Base-by-base conservation (phyloP, 2,888 invertebrate species). In the Autographa gamma region DNA sequence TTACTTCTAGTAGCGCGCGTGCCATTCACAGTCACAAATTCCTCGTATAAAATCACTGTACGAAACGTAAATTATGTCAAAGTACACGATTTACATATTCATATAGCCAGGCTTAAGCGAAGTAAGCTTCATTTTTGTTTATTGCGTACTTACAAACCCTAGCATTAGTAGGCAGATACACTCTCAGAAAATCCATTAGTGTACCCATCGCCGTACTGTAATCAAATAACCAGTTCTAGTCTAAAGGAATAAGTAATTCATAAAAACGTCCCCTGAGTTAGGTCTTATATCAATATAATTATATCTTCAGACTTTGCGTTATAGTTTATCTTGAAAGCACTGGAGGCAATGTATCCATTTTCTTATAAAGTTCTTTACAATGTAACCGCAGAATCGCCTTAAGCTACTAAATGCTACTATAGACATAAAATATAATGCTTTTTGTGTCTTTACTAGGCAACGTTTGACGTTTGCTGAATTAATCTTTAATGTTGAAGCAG, bases 381-480 rank as follows among this genome's bases (percentile, higher is more conserved):
- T 89, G 89, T 91, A 89, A 91, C 94, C 93, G 88, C 93, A 92
- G 87, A 90, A 92, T 88, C 86, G 93, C 94, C 91, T 80, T 76
- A 83, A 91, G 94, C 95, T 93, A 92, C 93, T 93, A 94, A 93
- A 93, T 90, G 94, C 94, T 94, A 94, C 95, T 92, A 93, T 91
- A 91, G 89, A 91, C 92, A 91, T 91, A 91, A 93, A 91, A 90
- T 88, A 88, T 91, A 89, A 92, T 88, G 89, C 88, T 91, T 92
- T 92, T 92, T 92, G 90, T 92, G 89, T 88, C 90, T 90, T 88
- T 82, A 89, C 89, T 86, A 84, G 59, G 54, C 58, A 32, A 60
- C 9, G 11, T 59, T 25, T 68, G 18, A 9, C 34, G 31, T 18
- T 62, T 38, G 14, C 61, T 1, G 86, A 89, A 85, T 72, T 82